Conservation (phyloP, 2,797 vertebrate genomes). For the Mastacembelus armatus region DNA sequence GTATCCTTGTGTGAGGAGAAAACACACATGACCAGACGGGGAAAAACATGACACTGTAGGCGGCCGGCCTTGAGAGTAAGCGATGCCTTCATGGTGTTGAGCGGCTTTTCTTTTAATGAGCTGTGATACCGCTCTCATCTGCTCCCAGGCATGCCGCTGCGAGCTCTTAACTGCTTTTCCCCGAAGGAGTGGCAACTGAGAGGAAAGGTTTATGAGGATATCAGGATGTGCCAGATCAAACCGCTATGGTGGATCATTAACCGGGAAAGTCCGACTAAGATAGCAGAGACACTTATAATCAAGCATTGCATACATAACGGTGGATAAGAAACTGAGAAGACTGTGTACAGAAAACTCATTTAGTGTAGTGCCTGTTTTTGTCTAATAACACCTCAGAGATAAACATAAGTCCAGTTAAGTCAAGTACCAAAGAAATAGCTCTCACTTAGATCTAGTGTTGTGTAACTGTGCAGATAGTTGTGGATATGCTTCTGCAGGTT, state of each 20-base stretch:
- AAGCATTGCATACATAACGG: constrained; percentile 22
- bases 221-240: constrained; percentile 78
- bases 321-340: constrained; percentile 51
- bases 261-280: constrained; percentile 75
- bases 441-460: neutral
- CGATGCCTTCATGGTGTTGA: constrained; percentile 64
- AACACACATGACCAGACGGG: constrained; percentile 36
- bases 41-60: constrained; percentile 37
- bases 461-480: neutral
- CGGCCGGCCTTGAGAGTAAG: constrained; percentile 67
- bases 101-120: constrained; percentile 59
- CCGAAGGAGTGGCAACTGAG: constrained; percentile 63
- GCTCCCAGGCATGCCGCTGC: constrained; percentile 57
- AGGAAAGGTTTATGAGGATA: constrained; percentile 68
- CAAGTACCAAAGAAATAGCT: constrained; percentile 2
- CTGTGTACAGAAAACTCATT: constrained; percentile 45
- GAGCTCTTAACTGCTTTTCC: constrained; percentile 66
- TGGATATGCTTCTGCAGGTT: neutral
- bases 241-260: constrained; percentile 83
- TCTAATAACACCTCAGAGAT: constrained; percentile 48
- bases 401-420: constrained; percentile 27
- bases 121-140: constrained; percentile 67
- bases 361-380: constrained; percentile 42
- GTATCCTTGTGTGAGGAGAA: constrained; percentile 35
- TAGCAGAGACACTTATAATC: constrained; percentile 51